Conservation (phyloP, 2,888 invertebrate genomes). For the Aquatica leii region DNA sequence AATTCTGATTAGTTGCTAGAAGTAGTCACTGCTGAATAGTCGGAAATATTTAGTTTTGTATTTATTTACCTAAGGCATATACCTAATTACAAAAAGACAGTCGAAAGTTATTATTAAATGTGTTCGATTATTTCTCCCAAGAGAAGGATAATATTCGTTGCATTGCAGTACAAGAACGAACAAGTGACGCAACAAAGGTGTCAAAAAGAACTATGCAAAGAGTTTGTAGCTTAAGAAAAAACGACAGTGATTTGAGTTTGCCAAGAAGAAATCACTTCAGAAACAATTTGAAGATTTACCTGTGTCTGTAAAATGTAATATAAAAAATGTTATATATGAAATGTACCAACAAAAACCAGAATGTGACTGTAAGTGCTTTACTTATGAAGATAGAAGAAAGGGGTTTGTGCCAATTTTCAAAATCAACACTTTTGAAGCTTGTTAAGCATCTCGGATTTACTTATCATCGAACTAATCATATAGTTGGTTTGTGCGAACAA, state of each 20-base stretch:
- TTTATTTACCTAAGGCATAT: not conserved
- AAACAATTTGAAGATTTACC: no score
- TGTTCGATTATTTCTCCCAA: not conserved
- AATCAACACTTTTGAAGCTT: not conserved
- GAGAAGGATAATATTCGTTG: no score
- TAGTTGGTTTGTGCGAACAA: conserved; percentile 5
- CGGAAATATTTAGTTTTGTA: not conserved
- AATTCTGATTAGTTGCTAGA: no score
- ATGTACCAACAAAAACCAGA: not conserved
- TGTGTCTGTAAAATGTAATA: not conserved
- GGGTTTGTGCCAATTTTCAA: not conserved
- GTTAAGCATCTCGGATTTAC: not conserved
- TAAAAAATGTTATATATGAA: not conserved
- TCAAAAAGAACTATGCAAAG: not conserved
- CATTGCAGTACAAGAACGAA: no score
- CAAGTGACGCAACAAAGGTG: not conserved
- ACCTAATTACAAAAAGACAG: not conserved
- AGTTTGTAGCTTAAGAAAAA: not conserved
- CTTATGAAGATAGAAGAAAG: not conserved
- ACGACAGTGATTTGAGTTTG: not conserved
- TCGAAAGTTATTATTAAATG: not conserved
- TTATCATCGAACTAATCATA: not conserved
- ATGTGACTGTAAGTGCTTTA: not conserved
- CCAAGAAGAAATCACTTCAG: not conserved
- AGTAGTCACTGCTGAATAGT: no score